phyloP scores from a whole-genome alignment of 2,797 vertebrate species.

The Meda fulgida region DNA sequence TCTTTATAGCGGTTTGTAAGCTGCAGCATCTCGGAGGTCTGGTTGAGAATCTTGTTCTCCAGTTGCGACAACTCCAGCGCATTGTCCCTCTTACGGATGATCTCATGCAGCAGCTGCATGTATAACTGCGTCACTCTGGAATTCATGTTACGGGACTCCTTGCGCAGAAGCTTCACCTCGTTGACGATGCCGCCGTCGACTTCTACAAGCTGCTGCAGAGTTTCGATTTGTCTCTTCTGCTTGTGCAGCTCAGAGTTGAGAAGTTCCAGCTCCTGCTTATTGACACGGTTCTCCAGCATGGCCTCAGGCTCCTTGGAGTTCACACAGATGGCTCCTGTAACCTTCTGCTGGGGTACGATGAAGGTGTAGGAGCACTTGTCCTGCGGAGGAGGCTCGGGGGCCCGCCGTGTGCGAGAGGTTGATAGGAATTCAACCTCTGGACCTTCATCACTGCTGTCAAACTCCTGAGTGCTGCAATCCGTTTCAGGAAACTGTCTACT shows the following conservation, averaged over 20 bases:
- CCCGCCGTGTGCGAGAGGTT: conserved; percentile 83
- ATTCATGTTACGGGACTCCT: conserved; percentile 99
- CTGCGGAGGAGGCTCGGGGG: conserved; percentile 73
- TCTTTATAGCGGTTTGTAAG: conserved; percentile 95
- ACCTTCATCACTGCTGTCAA: conserved; percentile 81
- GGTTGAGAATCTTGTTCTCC: conserved; percentile 95
- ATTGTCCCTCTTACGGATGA: conserved; percentile 96
- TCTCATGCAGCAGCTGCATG: conserved; percentile 98
- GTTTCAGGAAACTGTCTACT: conserved; percentile 65
- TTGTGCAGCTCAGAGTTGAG: conserved; percentile 93
- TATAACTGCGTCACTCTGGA: conserved; percentile 97
- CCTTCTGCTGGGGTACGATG: conserved; percentile 96
- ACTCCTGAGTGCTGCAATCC: conserved; percentile 72
- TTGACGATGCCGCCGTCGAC: conserved; percentile 97
- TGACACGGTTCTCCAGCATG: conserved; percentile 88
- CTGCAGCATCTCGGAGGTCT: conserved; percentile 95
- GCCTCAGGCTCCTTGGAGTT: conserved; percentile 94
- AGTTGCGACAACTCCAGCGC: conserved; percentile 95
- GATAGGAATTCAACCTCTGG: conserved; percentile 86
- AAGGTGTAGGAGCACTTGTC: conserved; percentile 98
- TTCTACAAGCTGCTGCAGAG: conserved; percentile 95
- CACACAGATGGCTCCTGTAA: conserved; percentile 96
- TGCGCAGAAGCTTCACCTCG: conserved; percentile 95
- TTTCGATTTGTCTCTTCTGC: conserved; percentile 97
- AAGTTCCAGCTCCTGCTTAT: conserved; percentile 94